Evolutionary conservation across 1,140 invertebrate genomes (phyloP).

Genomic region (Procambarus virginalis): DNA sequence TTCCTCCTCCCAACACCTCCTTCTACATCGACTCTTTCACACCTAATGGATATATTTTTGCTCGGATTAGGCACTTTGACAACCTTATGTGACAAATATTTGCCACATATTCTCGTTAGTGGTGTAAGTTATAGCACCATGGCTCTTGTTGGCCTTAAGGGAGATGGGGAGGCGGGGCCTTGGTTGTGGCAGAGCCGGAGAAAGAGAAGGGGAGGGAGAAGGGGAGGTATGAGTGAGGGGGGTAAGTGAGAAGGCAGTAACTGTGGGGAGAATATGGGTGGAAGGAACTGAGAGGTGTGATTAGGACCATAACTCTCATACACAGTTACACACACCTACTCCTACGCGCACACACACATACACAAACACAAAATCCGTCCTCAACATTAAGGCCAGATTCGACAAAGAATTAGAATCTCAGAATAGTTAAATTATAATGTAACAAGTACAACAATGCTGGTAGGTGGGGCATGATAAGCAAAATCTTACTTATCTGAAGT

Average conservation of each 20-base stretch:
- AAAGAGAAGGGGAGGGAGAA: background rate
- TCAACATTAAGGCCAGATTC: too few relatives aligned
- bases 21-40: background rate
- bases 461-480: too few relatives aligned
- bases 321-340: too few relatives aligned
- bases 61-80: constrained; percentile 7
- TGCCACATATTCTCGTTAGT: constrained; percentile 15
- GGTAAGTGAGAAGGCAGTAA: too few relatives aligned
- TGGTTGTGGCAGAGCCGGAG: background rate
- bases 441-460: too few relatives aligned
- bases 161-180: background rate
- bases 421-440: too few relatives aligned
- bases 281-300: too few relatives aligned
- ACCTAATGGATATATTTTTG: constrained; percentile 15
- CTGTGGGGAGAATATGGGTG: too few relatives aligned
- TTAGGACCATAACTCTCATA: too few relatives aligned
- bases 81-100: constrained; percentile 11
- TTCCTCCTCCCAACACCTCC: background rate
- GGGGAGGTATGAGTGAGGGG: background rate
- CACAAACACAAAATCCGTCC: background rate
- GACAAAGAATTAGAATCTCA: too few relatives aligned
- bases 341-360: too few relatives aligned
- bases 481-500: too few relatives aligned
- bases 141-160: background rate
- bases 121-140: background rate